Evolutionary conservation across 2,888 invertebrate species (phyloP).

Genomic region (Parnassius smintheus): DNA sequence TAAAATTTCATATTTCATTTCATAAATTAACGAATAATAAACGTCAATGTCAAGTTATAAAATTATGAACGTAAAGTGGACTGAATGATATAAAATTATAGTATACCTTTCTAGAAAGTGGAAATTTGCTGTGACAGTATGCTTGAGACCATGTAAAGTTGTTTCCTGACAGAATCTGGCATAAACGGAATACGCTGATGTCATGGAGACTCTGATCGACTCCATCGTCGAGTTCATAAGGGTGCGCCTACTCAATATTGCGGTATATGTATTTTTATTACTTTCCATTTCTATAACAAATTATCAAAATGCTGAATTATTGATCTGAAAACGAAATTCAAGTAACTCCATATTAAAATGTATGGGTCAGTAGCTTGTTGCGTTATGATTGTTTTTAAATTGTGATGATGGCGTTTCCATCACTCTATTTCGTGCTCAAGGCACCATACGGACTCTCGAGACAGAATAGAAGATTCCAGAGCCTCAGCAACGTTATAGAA

Average conservation of each 20-base stretch:
- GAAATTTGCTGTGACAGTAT: constrained; percentile 63
- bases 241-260: constrained; percentile 57
- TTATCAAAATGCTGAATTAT: not conserved
- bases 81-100: constrained; percentile 8
- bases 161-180: constrained; percentile 67
- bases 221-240: constrained; percentile 52
- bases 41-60: constrained; percentile 15
- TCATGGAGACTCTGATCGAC: constrained; percentile 46
- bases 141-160: constrained; percentile 68
- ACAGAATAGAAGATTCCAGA: not conserved
- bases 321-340: not conserved
- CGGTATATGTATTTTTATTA: constrained; percentile 43
- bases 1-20: not conserved
- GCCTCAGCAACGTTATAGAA: too few species aligned
- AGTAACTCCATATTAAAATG: not conserved
- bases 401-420: too few species aligned
- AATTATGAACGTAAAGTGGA: constrained; percentile 10
- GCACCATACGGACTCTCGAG: not conserved
- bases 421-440: not conserved
- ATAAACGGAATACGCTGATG: constrained; percentile 46
- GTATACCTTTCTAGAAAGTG: constrained; percentile 67
- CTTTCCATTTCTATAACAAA: constrained; percentile 27
- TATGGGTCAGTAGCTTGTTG: not conserved
- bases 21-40: not conserved
- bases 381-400: too few species aligned